Conservation (phyloP, 1,140 invertebrate species). For the Eubasilissa regina region DNA sequence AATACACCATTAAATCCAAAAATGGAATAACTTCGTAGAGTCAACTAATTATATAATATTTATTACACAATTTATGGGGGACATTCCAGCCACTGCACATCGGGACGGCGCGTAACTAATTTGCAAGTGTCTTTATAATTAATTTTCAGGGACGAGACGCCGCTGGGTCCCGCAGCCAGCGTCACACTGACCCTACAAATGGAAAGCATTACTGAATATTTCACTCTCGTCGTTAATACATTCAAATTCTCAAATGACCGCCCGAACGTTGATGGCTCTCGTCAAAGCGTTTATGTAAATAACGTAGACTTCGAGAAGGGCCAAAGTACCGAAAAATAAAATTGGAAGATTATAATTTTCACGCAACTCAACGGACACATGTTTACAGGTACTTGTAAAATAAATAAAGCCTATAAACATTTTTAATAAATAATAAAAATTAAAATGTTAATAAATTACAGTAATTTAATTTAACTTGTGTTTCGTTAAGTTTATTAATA, state of each 20-base stretch:
- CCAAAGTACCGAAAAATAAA: background rate
- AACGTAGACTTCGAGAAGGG: background rate
- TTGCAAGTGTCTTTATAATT: slow-evolving; percentile 48
- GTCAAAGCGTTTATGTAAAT: slow-evolving; percentile 33
- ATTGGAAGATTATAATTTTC: background rate
- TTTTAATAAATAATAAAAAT: too few relatives aligned
- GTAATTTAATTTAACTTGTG: too few relatives aligned
- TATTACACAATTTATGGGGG: slow-evolving; percentile 6
- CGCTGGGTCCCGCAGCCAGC: background rate
- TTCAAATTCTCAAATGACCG: slow-evolving; percentile 47
- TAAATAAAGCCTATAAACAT: too few relatives aligned
- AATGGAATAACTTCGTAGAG: too few relatives aligned
- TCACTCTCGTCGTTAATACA: slow-evolving; percentile 43
- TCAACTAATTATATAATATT: slow-evolving; percentile 8
- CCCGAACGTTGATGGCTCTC: slow-evolving; percentile 22
- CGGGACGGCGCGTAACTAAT: slow-evolving; percentile 23
- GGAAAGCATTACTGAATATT: slow-evolving; percentile 27
- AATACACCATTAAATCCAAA: too few relatives aligned
- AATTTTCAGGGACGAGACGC: slow-evolving; percentile 24
- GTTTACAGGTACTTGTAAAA: too few relatives aligned
- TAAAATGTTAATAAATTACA: too few relatives aligned
- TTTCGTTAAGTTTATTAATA: too few relatives aligned
- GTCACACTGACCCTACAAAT: slow-evolving; percentile 25
- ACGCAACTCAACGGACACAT: too few relatives aligned
- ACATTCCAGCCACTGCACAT: slow-evolving; percentile 23